Evolutionary conservation across 2,797 vertebrate species (phyloP).

Genomic region (Agapornis canus): DNA sequence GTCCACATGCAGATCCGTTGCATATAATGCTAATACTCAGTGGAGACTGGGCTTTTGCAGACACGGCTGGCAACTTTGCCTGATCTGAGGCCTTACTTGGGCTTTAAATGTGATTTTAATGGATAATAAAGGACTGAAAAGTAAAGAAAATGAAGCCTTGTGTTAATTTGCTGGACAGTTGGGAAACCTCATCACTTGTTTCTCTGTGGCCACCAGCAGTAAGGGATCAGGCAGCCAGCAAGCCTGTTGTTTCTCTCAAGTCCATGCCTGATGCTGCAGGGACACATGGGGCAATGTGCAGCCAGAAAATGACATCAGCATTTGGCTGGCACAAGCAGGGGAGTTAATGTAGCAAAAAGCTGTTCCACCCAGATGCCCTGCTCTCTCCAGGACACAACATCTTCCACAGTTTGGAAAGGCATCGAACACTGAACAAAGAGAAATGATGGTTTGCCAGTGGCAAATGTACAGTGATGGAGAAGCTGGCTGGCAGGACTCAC

Average conservation of each 20-base stretch:
- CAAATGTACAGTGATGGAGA: not conserved
- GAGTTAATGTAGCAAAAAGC: constrained; percentile 7
- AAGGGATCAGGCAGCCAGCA: not conserved
- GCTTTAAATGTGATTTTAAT: constrained; percentile 16
- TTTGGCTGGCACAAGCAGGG: not conserved
- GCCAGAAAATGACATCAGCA: constrained; percentile 25
- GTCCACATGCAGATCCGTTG: not conserved
- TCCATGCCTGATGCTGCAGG: not conserved
- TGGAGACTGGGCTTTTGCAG: not conserved
- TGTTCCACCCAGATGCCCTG: not conserved
- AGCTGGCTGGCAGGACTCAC: not conserved
- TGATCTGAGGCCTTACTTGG: not conserved
- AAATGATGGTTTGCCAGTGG: constrained; percentile 6
- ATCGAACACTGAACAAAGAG: not conserved
- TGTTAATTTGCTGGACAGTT: constrained; percentile 3
- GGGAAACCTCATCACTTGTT: not conserved
- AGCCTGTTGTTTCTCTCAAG: not conserved
- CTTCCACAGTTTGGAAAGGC: constrained; percentile 17
- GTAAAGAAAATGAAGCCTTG: not conserved
- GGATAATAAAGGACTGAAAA: not conserved
- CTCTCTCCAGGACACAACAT: constrained; percentile 19
- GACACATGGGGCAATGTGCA: not conserved
- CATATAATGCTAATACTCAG: not conserved
- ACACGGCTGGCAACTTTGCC: not conserved
- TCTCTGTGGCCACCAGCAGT: not conserved